Base-by-base conservation (phyloP, 2,797 vertebrate species). In the Myripristis jacobus region DNA sequence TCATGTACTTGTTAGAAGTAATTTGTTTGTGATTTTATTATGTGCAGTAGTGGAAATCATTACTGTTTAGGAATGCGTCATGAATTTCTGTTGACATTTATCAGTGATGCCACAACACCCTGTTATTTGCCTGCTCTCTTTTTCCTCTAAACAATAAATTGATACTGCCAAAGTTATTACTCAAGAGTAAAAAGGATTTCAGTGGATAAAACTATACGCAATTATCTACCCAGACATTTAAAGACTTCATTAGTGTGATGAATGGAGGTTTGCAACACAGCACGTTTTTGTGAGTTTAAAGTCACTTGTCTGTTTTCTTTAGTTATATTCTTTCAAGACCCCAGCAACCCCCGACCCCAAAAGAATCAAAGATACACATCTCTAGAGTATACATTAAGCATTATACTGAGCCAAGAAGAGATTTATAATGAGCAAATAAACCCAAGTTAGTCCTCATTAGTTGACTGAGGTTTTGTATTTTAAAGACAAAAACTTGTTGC, bases 1-100 rank as follows among this genome's bases (percentile, higher is more conserved):
- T 77, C 73, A 62, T 81, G 89, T 83, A 74, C 79, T 75, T 79
- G 71, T 85, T 82, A 61, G 78, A 66, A 87, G 81, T 84, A 22
- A 82, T 89, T 90, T 88, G 83, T 80, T 85, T 73, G 52, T 63
- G 75, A 70, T 82, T 81, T 85, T 75, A 78, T 85, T 78, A 77
- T 34, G 79, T 34, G 56, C 66, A 66, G 70, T 61, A 78, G 77
- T 79, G 80, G 79, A 83, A 83, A 86, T 83, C 51, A 80, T 85
- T 64, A 58, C 58, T 41, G 59, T 60, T 31, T 78, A 69, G 55
- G 38, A 68, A 85, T 71, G 66, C 61, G 68, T 73, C 36, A 71
- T 29, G 4, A 53, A 80, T 74, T 80, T 75, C 59, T 58, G 46
- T 77, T 74, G 73, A 82, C 63, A 53, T 77, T 83, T 55, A 83